These are phyloP conservation scores for Doryteuthis pealeii DNA, from an alignment of 1,140 invertebrate genomes.

Conservation along the genomic window DNA sequence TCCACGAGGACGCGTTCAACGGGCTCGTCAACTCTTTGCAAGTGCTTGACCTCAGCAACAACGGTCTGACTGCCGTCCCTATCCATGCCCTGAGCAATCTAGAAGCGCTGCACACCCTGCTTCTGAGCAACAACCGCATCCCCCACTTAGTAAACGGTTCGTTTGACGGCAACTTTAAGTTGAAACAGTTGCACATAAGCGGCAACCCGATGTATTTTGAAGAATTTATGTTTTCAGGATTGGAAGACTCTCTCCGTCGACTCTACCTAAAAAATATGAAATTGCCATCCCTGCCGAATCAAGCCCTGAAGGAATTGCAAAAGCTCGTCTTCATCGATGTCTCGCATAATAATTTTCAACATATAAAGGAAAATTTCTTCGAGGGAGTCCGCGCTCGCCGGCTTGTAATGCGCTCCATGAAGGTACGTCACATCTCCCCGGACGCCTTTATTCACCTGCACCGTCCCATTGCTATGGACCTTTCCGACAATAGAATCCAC, in stretches of 20 bases:
- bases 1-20: slow-evolving; percentile 22
- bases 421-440: slow-evolving; percentile 17
- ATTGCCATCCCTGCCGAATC: slow-evolving; percentile 20
- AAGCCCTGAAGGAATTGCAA: slow-evolving; percentile 12
- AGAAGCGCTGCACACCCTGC: slow-evolving; percentile 17
- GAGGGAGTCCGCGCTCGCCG: slow-evolving; percentile 13
- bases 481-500: slow-evolving; percentile 24
- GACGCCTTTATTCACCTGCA: slow-evolving; percentile 18
- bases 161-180: slow-evolving; percentile 19
- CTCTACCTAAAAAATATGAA: slow-evolving; percentile 21
- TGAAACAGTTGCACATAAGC: slow-evolving; percentile 27
- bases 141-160: slow-evolving; percentile 15
- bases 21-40: slow-evolving; percentile 23
- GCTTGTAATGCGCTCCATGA: slow-evolving; percentile 23
- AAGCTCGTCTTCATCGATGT: slow-evolving; percentile 25
- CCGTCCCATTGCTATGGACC: slow-evolving; percentile 23
- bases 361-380: slow-evolving; percentile 10
- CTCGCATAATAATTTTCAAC: slow-evolving; percentile 21
- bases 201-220: slow-evolving; percentile 23
- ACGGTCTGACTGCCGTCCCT: slow-evolving; percentile 22
- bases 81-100: slow-evolving; percentile 13
- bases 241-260: slow-evolving; percentile 23
- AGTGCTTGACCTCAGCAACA: slow-evolving; percentile 24
- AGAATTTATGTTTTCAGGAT: slow-evolving; percentile 22
- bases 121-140: slow-evolving; percentile 26